Percentiles rank a stretch among this genome's conserved stretches.
Evolutionary conservation across 2,113 vertebrate genomes (phyloP).

Genomic region (Bostrychus sinensis): DNA sequence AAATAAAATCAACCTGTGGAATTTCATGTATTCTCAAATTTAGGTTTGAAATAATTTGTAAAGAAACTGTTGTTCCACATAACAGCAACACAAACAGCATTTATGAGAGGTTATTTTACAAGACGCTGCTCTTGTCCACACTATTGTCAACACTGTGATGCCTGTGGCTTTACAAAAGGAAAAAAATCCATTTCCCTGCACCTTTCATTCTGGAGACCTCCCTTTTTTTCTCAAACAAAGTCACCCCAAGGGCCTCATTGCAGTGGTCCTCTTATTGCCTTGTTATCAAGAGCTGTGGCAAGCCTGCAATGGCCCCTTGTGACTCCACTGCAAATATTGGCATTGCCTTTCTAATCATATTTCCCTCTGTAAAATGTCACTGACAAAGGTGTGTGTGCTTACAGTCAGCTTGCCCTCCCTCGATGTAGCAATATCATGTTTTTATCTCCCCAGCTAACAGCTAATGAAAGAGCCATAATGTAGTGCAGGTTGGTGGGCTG

Average conservation of each 20-base stretch:
- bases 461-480: slow-evolving; percentile 55
- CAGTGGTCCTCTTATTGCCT: slow-evolving; percentile 57
- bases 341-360: slow-evolving; percentile 66
- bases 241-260: slow-evolving; percentile 64
- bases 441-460: slow-evolving; percentile 40
- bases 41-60: not conserved
- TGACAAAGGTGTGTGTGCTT: slow-evolving; percentile 27
- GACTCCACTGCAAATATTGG: slow-evolving; percentile 64
- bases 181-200: slow-evolving; percentile 50
- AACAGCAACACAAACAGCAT: not conserved
- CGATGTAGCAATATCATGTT: slow-evolving; percentile 40
- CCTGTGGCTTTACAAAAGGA: slow-evolving; percentile 37
- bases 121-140: slow-evolving; percentile 32
- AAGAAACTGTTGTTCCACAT: not conserved
- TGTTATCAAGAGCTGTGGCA: slow-evolving; percentile 68
- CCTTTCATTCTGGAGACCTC: slow-evolving; percentile 37
- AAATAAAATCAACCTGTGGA: no score
- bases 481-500: slow-evolving; percentile 28
- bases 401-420: slow-evolving; percentile 28
- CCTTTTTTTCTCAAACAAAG: slow-evolving; percentile 59
- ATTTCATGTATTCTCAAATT: no score
- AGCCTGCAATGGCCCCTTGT: slow-evolving; percentile 46
- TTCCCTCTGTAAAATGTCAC: slow-evolving; percentile 59
- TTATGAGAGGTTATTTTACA: slow-evolving; percentile 17
- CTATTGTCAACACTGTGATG: slow-evolving; percentile 30